phyloP scores from a whole-genome alignment of 2,888 invertebrate species.

The Conchocele bisecta region DNA sequence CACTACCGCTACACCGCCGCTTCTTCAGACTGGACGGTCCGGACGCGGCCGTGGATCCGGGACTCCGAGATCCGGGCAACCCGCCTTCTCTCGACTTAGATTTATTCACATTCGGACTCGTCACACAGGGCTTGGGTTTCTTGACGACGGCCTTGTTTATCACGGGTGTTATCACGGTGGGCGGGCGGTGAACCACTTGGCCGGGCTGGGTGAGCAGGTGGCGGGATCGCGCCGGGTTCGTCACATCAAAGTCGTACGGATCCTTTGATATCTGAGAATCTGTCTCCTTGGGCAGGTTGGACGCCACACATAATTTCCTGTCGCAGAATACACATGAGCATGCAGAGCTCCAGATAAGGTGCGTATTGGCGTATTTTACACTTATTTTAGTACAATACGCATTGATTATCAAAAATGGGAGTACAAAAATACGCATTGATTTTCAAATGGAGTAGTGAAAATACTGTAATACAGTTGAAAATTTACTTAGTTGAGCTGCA shows the following conservation, averaged over 20 bases:
- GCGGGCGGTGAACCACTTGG: not conserved
- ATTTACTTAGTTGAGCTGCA: too few relatives aligned
- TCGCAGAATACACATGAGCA: too few relatives aligned
- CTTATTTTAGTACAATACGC: too few relatives aligned
- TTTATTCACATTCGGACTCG: constrained; percentile 35
- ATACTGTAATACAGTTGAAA: too few relatives aligned
- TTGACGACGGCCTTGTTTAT: constrained; percentile 62
- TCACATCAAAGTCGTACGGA: constrained; percentile 78
- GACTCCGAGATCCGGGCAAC: constrained; percentile 47
- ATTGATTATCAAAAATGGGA: too few relatives aligned
- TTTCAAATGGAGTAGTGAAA: too few relatives aligned
- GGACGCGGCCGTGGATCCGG: constrained; percentile 25
- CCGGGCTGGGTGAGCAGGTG: too few relatives aligned
- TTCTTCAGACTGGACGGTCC: constrained; percentile 54
- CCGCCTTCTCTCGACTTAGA: constrained; percentile 64
- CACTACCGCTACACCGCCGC: constrained; percentile 69
- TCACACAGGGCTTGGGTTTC: constrained; percentile 58
- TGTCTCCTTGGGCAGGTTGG: constrained; percentile 77
- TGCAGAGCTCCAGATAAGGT: too few relatives aligned
- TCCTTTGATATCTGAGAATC: constrained; percentile 73
- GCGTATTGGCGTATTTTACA: too few relatives aligned
- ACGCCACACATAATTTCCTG: constrained; percentile 81
- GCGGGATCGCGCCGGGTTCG: constrained; percentile 56
- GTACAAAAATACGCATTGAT: too few relatives aligned
- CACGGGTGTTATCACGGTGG: constrained; percentile 22